phyloP scores from a whole-genome alignment of 2,113 vertebrate species.

The Sapayoa aenigma region DNA sequence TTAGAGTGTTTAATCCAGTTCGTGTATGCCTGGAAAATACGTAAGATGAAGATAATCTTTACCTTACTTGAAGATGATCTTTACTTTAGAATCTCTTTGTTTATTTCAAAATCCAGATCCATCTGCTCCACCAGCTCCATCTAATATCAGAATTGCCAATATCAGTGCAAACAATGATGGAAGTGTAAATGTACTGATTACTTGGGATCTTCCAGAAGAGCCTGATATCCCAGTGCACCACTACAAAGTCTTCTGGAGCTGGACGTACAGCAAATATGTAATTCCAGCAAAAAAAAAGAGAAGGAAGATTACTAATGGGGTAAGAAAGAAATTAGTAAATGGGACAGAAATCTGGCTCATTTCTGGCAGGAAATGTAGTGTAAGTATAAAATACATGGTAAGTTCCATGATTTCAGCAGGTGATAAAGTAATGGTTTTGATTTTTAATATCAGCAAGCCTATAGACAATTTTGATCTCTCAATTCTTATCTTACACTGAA shows the following conservation, averaged over 20 bases:
- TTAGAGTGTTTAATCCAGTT: neutral
- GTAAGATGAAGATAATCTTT: neutral
- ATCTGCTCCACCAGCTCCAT: slow-evolving; percentile 82
- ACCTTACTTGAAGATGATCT: neutral
- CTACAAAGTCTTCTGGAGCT: slow-evolving; percentile 95
- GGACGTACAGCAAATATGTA: slow-evolving; percentile 81
- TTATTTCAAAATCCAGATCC: slow-evolving; percentile 79
- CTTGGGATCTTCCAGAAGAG: slow-evolving; percentile 86
- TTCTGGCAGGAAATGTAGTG: neutral
- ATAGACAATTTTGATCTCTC: neutral
- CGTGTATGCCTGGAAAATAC: accelerated
- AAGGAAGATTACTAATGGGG: slow-evolving; percentile 88
- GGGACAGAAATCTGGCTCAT: neutral
- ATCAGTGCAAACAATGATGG: slow-evolving; percentile 77
- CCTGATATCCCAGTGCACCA: slow-evolving; percentile 91
- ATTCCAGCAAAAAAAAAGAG: slow-evolving; percentile 89
- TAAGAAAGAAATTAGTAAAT: slow-evolving; percentile 50
- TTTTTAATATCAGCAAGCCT: neutral
- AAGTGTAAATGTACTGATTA: slow-evolving; percentile 75
- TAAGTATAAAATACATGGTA: neutral
- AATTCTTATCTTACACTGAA: neutral
- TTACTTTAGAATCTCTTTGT: neutral
- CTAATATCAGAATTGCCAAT: slow-evolving; percentile 81
- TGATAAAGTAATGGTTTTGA: neutral
- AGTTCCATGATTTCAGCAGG: neutral